phyloP scores from a whole-genome alignment of 2,113 vertebrate genomes.

The Polyodon spathula region DNA sequence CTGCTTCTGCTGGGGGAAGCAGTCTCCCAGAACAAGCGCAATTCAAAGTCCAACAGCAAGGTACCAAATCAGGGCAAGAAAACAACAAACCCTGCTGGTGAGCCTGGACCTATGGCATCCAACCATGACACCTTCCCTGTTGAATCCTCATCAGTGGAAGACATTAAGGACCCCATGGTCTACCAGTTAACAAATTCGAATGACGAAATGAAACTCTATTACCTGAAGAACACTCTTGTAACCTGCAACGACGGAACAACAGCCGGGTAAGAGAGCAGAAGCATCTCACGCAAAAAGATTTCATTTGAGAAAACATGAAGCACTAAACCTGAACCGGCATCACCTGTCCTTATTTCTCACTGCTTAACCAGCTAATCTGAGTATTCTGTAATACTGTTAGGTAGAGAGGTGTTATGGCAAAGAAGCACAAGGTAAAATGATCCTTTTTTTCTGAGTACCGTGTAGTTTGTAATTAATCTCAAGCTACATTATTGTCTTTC shows the following conservation, averaged over 20 bases:
- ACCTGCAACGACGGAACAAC: constrained; percentile 58
- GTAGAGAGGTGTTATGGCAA: too few species aligned
- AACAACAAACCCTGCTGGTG: constrained; percentile 28
- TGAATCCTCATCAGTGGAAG: constrained; percentile 25
- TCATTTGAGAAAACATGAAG: too few species aligned
- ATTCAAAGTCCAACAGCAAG: constrained; percentile 39
- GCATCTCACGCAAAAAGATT: too few species aligned
- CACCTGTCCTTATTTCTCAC: too few species aligned
- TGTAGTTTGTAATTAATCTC: constrained; percentile 1
- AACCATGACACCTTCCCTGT: constrained; percentile 23
- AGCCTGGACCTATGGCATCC: constrained; percentile 25
- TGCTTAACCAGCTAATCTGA: too few species aligned
- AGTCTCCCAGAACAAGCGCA: constrained; percentile 44
- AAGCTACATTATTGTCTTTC: constrained; percentile 34
- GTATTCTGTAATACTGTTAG: too few species aligned
- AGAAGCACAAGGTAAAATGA: not conserved
- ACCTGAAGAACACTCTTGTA: constrained; percentile 48
- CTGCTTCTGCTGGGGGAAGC: constrained; percentile 44
- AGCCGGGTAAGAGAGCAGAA: constrained; percentile 40
- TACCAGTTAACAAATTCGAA: constrained; percentile 14
- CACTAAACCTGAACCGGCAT: too few species aligned
- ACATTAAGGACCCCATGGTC: constrained; percentile 25
- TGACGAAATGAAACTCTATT: constrained; percentile 62
- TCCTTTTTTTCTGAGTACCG: not conserved
- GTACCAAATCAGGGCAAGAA: constrained; percentile 27